Percentiles rank a stretch among this genome's conserved stretches.
Conservation (phyloP, 2,113 vertebrate species). For the Dendropsophus ebraccatus region DNA sequence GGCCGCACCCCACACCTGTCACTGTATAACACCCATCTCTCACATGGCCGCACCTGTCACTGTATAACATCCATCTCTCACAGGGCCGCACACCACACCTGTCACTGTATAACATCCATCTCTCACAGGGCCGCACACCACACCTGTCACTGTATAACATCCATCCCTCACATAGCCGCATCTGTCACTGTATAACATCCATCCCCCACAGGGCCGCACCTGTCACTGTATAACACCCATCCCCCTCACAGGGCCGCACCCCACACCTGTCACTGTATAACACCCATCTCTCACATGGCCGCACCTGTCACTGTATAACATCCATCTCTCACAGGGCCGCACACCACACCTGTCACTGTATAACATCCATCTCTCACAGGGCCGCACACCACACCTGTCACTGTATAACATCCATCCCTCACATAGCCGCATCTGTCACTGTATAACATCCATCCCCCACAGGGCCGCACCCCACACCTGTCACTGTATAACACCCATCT, state of each 20-base stretch:
- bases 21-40: neutral
- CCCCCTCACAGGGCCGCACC: neutral
- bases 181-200: neutral
- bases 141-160: neutral
- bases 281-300: no score
- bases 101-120: neutral
- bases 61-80: no score
- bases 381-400: neutral
- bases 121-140: neutral
- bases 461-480: neutral
- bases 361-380: no score
- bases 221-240: neutral
- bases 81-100: neutral
- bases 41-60: neutral
- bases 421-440: neutral
- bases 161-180: no score
- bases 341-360: neutral
- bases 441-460: no score
- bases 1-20: neutral
- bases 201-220: neutral
- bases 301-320: neutral
- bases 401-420: no score
- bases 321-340: no score
- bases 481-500: neutral
- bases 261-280: neutral